These are phyloP conservation scores for Pachypanchax playfairii DNA, from an alignment of 2,113 vertebrate species.

Conservation along the genomic window DNA sequence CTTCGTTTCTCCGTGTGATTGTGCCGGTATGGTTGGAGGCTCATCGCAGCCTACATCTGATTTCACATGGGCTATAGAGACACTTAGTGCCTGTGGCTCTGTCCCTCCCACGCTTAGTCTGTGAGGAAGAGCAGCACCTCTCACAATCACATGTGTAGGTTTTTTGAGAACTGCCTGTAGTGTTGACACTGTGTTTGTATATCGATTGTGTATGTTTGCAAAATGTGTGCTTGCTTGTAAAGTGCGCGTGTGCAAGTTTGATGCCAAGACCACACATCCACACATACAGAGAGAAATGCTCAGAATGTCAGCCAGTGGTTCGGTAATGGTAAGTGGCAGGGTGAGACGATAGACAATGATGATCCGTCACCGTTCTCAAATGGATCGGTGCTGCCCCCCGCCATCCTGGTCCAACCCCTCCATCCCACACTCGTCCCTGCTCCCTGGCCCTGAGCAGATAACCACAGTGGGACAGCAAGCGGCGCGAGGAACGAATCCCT, in stretches of 20 bases:
- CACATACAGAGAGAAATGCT: slow-evolving; percentile 42
- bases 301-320: slow-evolving; percentile 48
- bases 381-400: slow-evolving; percentile 59
- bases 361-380: slow-evolving; percentile 72
- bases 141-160: slow-evolving; percentile 71
- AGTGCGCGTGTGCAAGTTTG: slow-evolving; percentile 44
- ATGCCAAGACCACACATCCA: slow-evolving; percentile 75
- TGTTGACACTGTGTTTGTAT: slow-evolving; percentile 51
- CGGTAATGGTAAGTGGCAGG: slow-evolving; percentile 71
- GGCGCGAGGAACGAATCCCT: slow-evolving; percentile 57
- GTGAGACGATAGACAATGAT: slow-evolving; percentile 72
- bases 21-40: slow-evolving; percentile 72
- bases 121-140: slow-evolving; percentile 55
- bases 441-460: slow-evolving; percentile 78
- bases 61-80: slow-evolving; percentile 78
- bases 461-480: slow-evolving; percentile 42
- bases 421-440: slow-evolving; percentile 51
- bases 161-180: slow-evolving; percentile 69
- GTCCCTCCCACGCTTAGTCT: slow-evolving; percentile 75
- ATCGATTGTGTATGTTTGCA: slow-evolving; percentile 19
- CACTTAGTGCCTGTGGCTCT: slow-evolving; percentile 72
- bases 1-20: slow-evolving; percentile 58
- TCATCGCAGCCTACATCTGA: slow-evolving; percentile 78
- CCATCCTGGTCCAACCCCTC: slow-evolving; percentile 52
- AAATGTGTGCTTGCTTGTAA: slow-evolving; percentile 42